Conservation (phyloP, 2,797 vertebrate species). For the Sardinella longiceps region DNA sequence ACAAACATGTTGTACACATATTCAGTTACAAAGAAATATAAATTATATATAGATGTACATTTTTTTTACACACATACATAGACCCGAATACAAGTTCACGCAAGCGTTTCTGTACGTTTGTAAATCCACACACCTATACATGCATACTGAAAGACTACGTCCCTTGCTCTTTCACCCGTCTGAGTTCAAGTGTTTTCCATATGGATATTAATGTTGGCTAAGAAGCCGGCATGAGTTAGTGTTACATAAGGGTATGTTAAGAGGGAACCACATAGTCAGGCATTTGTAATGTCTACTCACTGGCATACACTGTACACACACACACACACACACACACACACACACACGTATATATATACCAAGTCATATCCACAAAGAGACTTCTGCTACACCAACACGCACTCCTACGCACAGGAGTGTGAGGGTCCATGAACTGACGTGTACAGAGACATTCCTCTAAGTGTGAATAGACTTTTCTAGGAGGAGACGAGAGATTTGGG, state of each 20-base stretch:
- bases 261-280: not conserved
- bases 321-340: slow-evolving; percentile 9
- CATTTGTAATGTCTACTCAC: slow-evolving; percentile 5
- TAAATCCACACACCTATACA: not conserved
- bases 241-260: not conserved
- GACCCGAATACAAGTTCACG: not conserved
- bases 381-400: slow-evolving; percentile 22
- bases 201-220: not conserved
- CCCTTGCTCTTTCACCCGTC: not conserved
- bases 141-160: not conserved
- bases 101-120: not conserved
- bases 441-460: slow-evolving; percentile 25
- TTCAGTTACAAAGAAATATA: slow-evolving; percentile 6
- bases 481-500: not conserved
- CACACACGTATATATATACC: not conserved
- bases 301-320: not conserved
- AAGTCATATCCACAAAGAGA: slow-evolving; percentile 22
- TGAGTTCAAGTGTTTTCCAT: slow-evolving; percentile 27
- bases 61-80: not conserved
- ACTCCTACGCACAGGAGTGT: not conserved
- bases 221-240: not conserved
- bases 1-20: slow-evolving; percentile 20
- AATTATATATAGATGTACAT: slow-evolving; percentile 25
- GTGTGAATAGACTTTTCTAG: slow-evolving; percentile 8
- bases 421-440: slow-evolving; percentile 20